phyloP scores from a whole-genome alignment of 1,140 invertebrate genomes.

The Pantala flavescens region DNA sequence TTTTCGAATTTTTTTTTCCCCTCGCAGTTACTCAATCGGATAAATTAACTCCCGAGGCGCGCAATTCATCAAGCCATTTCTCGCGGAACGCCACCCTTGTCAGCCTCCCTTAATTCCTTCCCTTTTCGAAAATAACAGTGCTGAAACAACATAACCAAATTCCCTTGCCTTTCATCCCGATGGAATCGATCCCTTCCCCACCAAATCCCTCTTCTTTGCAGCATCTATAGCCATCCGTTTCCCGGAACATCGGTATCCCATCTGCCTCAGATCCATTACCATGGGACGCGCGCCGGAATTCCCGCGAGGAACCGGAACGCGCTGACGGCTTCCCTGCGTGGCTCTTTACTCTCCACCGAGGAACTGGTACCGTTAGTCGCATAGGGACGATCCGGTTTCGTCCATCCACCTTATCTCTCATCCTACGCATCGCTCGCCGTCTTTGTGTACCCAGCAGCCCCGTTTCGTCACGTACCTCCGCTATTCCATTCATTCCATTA shows the following conservation, averaged over 20 bases:
- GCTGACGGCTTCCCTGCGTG: too few species aligned
- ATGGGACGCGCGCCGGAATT: background rate
- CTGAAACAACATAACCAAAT: background rate
- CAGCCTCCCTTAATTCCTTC: background rate
- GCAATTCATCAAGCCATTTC: background rate
- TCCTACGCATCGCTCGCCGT: too few species aligned
- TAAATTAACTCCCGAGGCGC: background rate
- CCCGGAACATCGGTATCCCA: background rate
- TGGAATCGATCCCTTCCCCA: background rate
- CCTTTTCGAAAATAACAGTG: background rate
- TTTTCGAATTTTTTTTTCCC: background rate
- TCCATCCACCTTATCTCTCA: too few species aligned
- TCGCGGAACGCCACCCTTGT: background rate
- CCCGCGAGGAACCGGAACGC: background rate
- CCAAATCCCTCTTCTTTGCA: background rate
- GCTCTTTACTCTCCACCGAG: too few species aligned
- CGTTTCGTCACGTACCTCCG: too few species aligned
- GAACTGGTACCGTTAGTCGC: too few species aligned
- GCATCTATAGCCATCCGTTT: background rate
- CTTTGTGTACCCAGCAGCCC: too few species aligned
- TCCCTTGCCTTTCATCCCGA: background rate
- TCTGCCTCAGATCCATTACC: slow-evolving; percentile 7
- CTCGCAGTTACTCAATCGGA: background rate
- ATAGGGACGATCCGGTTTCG: too few species aligned
- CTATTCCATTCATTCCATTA: too few species aligned